These are phyloP conservation scores for Cinclus mexicanus DNA, from an alignment of 2,113 vertebrate genomes.

Conservation along the genomic window DNA sequence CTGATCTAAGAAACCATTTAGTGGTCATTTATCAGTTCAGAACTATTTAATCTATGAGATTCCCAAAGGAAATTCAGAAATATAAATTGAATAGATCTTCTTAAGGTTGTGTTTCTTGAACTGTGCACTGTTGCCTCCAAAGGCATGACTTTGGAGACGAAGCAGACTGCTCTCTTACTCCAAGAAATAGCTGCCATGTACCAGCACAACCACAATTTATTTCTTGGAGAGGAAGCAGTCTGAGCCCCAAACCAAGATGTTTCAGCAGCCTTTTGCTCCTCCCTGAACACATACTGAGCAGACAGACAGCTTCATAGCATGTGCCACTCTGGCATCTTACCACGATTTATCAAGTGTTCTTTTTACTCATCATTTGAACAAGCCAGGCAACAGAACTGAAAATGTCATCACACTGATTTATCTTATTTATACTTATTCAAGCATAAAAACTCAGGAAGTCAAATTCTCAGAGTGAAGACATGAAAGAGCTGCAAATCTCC, in stretches of 20 bases:
- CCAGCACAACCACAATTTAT: not conserved
- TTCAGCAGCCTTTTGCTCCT: not conserved
- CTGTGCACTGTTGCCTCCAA: not conserved
- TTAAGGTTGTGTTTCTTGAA: not conserved
- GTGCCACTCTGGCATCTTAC: not conserved
- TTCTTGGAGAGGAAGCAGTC: not conserved
- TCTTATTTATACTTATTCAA: not conserved
- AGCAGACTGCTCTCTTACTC: not conserved
- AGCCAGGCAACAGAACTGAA: not conserved
- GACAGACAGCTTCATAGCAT: not conserved
- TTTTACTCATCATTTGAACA: not conserved
- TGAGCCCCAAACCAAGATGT: not conserved
- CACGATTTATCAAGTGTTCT: not conserved
- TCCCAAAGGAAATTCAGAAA: not conserved
- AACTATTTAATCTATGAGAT: not conserved
- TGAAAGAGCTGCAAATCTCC: not conserved
- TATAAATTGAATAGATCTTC: not conserved
- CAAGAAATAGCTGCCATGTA: not conserved
- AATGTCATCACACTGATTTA: not conserved
- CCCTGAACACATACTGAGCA: not conserved
- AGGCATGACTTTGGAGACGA: not conserved
- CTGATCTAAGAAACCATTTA: not conserved
- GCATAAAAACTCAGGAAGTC: not conserved
- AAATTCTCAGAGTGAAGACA: not conserved
- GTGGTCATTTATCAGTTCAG: not conserved